Base-by-base conservation (phyloP, 2,888 invertebrate species). In the Dyspetes luteomarginatus region DNA sequence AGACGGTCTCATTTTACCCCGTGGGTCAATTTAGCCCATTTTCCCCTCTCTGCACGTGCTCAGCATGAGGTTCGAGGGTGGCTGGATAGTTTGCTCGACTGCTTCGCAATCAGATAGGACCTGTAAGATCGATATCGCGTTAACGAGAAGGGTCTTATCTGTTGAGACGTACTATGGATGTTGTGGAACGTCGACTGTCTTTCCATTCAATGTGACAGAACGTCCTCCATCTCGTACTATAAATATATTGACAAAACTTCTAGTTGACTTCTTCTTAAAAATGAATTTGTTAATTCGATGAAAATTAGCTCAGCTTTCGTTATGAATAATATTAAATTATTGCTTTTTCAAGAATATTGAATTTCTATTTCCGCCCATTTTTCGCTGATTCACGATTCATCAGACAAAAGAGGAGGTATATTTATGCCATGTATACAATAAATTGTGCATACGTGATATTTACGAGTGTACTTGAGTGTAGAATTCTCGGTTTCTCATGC, bases 91-190 rank as follows among this genome's bases (percentile, higher is more conserved):
- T 82, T 83, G 56, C 81, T 69, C 68, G 75, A 69, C 71, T 77
- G 84, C 75, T 62, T 81, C 78, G 82, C 86, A 85, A 87, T 87
- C 86, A 82, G 86, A 85, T 85, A 82, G 82, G 24, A 60, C 28
- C 30, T 83, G 80, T 73, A 48, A 83, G 86, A 88, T 89, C 89
- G 86, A 88, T 89, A 87, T 83, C 83, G 68, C 83, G 71, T 83
- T 87, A 87, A 87, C 85, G 86, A 86, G 86, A 78, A 83, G 80
- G 77, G 64, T 81, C 82, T 85, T 85, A 85, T 84, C 86, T 83
- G 62, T 22, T 2, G 17, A 4, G 22, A 55, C 48, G 71, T 58
- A 45, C 22, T 48, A 22, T 60, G 19, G 4, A 28, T 7, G 5
- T 43, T 15, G 43, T 15, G 43, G 41, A 43, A 43, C 68, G 3